Evolutionary conservation across 2,113 vertebrate species (phyloP).

Genomic region (Gymnarchus niloticus): DNA sequence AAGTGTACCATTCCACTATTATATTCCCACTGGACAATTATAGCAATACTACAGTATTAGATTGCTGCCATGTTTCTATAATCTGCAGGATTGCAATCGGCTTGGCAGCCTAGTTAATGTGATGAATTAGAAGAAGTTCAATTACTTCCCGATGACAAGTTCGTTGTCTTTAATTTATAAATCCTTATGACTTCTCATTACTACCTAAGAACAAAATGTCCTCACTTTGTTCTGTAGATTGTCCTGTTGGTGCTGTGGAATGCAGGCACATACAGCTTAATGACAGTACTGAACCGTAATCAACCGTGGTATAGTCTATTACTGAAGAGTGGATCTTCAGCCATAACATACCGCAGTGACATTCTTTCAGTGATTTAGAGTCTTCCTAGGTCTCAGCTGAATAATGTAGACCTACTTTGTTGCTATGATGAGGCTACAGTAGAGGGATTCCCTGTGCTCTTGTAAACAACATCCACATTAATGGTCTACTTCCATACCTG

Average conservation of each 20-base stretch:
- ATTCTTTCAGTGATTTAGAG: conserved; percentile 13
- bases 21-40: too few relatives aligned
- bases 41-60: too few relatives aligned
- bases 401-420: neutral
- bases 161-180: neutral
- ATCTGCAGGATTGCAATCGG: too few relatives aligned
- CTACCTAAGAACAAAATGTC: neutral
- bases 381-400: neutral
- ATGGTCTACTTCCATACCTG: neutral
- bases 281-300: neutral
- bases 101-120: neutral
- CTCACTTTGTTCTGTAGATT: neutral
- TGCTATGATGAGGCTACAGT: neutral
- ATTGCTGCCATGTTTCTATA: too few relatives aligned
- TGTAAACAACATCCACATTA: conserved; percentile 14
- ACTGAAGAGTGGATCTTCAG: neutral
- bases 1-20: too few relatives aligned
- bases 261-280: neutral
- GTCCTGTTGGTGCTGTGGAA: neutral
- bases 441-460: neutral
- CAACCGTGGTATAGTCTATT: neutral
- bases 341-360: neutral
- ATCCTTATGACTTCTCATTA: neutral
- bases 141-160: neutral
- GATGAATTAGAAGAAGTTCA: neutral